Conservation (phyloP, 2,113 vertebrate species). For the Carassius auratus region DNA sequence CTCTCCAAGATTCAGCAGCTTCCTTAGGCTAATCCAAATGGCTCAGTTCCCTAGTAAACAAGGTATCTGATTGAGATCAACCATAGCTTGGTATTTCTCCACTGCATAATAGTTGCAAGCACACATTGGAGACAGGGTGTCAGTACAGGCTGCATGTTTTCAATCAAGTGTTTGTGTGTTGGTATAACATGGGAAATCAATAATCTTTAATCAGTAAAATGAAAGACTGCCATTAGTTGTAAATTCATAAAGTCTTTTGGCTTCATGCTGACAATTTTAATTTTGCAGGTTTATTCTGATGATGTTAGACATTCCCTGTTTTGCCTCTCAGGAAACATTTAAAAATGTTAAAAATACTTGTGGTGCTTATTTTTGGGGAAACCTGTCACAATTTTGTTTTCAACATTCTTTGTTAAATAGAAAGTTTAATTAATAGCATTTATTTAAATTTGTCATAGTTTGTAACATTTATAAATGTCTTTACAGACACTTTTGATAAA, state of each 20-base stretch:
- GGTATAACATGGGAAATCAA: not conserved
- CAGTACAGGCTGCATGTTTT: not conserved
- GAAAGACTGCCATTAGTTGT: not conserved
- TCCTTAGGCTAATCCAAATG: slow-evolving; percentile 49
- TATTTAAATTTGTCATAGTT: not conserved
- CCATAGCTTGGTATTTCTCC: slow-evolving; percentile 31
- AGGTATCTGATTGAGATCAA: slow-evolving; percentile 35
- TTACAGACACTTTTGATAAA: not conserved
- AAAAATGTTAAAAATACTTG: not conserved
- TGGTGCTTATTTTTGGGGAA: not conserved
- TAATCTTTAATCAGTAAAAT: not conserved
- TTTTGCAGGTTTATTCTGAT: not conserved
- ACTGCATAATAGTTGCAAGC: not conserved
- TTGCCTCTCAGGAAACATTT: not conserved
- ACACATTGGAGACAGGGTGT: slow-evolving; percentile 7
- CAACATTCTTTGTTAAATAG: not conserved
- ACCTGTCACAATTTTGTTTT: not conserved
- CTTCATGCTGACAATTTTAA: too few relatives aligned
- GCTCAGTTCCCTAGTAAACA: slow-evolving; percentile 51
- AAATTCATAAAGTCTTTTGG: not conserved
- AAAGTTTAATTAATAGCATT: not conserved
- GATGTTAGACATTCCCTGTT: not conserved
- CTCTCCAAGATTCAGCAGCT: slow-evolving; percentile 45
- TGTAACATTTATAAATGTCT: not conserved
- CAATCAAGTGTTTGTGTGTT: slow-evolving; percentile 4